phyloP scores from a whole-genome alignment of 2,797 vertebrate species.

The Dipus sagitta region DNA sequence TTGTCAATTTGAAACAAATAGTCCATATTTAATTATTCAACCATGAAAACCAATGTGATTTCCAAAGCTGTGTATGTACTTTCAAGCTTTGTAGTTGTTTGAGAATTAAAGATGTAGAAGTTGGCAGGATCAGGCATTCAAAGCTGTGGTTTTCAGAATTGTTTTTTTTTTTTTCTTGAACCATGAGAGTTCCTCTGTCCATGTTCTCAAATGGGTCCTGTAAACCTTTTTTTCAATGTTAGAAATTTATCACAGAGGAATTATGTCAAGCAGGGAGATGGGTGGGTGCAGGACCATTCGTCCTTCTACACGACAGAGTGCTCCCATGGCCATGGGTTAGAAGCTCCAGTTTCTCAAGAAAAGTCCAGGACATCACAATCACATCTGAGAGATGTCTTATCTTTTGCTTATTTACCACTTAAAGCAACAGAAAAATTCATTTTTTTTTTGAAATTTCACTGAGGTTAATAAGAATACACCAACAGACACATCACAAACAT shows the following conservation, averaged over 20 bases:
- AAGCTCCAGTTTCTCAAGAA: neutral
- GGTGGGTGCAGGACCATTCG: neutral
- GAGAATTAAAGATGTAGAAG: neutral
- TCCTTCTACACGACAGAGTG: neutral
- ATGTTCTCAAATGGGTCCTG: neutral
- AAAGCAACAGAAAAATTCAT: neutral
- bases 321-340: neutral
- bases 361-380: neutral
- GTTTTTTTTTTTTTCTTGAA: neutral
- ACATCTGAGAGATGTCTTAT: neutral
- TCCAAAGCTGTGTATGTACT: neutral
- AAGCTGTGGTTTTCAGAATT: neutral
- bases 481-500: neutral
- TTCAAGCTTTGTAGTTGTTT: no score
- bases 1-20: conserved; percentile 9
- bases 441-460: conserved; percentile 14
- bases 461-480: conserved; percentile 64
- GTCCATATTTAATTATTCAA: neutral
- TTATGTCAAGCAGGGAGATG: neutral
- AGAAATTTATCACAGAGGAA: neutral
- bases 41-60: neutral
- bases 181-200: neutral
- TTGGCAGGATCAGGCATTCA: neutral
- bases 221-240: neutral
- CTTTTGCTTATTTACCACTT: neutral